Base-by-base conservation (phyloP, 2,888 invertebrate species). In the Drosophila anomelani region DNA sequence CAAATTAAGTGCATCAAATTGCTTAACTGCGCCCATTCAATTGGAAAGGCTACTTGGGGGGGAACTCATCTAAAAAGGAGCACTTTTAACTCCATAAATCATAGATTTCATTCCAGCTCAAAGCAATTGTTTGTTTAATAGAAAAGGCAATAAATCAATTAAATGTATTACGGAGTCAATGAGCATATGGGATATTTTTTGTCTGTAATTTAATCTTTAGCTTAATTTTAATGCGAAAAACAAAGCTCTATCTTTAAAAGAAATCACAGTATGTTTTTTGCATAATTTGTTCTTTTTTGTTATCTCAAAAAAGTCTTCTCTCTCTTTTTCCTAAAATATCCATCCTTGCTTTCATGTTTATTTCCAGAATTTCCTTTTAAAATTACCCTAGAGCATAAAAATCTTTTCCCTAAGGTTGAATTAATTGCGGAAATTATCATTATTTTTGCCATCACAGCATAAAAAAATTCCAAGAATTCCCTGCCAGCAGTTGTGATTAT, bases 1-100 rank as follows among this genome's bases (percentile, higher is more conserved):
- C 36, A 60, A 70, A 83, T 74, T 47, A 86, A 72, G 62, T 81
- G 67, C 73, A 83, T 71, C 20, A 75, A 83, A 71, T 80, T 79
- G 69, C 55, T 70, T 76, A 83, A 84, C 81, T 81, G 77, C 64
- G 71, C 61, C 74, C 51, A 78, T 62, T 71, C 55, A 56, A 55
- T 51, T 49, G 71, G 49, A 71, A 71, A 43, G 57, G 57, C 56
- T 17, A 34, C 56, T 39, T 46, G 26, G 23, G 17, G n/a, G n/a
- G 26, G n/a, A 54, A 38, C 20, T 54, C 38, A 54, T 38, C 23
- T 23, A 51, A 51, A 58, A 58, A 58, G 34, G 23, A 23, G 20
- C 51, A 23, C 34, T 53, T 53, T 53, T 36, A 34, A 46, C 20
- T 15, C 46, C 20, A 36, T 36, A 54, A 54, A 54, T 54, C 38